Evolutionary conservation across 2,888 invertebrate species (phyloP).

Genomic region (Tolmerus cingulatus): DNA sequence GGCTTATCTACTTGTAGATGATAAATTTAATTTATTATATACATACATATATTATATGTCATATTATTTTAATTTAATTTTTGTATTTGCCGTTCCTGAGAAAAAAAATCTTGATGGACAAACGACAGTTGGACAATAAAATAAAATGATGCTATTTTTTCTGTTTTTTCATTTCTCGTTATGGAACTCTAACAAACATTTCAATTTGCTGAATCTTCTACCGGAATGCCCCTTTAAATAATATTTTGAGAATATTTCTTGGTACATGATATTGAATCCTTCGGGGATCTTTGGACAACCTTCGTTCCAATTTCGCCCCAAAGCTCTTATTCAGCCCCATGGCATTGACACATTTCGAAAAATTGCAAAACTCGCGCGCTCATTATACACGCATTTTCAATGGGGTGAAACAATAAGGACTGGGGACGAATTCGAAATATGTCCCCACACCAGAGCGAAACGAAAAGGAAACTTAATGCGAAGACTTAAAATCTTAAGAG

Average conservation of each 20-base stretch:
- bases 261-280: neutral
- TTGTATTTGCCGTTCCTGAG: too few relatives aligned
- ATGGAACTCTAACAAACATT: too few relatives aligned
- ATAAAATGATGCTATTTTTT: too few relatives aligned
- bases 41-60: too few relatives aligned
- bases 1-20: too few relatives aligned
- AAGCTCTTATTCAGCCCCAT: neutral
- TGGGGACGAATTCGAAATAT: neutral
- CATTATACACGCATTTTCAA: constrained; percentile 1
- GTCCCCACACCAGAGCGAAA: neutral
- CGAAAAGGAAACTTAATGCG: neutral
- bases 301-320: neutral
- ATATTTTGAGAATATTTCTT: neutral
- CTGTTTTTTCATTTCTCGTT: too few relatives aligned
- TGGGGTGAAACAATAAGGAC: neutral
- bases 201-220: too few relatives aligned
- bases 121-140: too few relatives aligned
- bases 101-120: too few relatives aligned
- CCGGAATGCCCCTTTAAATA: too few relatives aligned
- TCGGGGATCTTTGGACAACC: neutral
- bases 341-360: constrained; percentile 10
- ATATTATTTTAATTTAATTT: too few relatives aligned
- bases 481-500: neutral
- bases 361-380: neutral
- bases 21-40: too few relatives aligned